A percentile compares a stretch with the other conserved stretches of the same genome.
Evolutionary conservation across 1,140 invertebrate species (phyloP).

Genomic region (Hylaeus volcanicus): DNA sequence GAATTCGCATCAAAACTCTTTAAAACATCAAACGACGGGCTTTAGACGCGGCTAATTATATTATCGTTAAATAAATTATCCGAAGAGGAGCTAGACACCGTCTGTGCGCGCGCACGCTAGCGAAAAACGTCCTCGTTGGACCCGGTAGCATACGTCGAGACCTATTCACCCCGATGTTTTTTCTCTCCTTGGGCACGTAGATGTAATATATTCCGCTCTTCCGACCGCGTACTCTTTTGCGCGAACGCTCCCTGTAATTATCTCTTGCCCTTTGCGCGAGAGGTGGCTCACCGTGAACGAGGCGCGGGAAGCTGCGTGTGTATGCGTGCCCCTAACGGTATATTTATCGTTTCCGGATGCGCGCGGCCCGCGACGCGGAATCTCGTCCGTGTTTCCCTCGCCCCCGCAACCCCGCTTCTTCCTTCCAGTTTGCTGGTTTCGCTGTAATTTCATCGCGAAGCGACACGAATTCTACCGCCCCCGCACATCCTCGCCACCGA

Average conservation of each 20-base stretch:
- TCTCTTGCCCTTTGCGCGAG: slow-evolving; percentile 46
- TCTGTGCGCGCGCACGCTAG: not conserved
- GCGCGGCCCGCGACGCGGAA: slow-evolving; percentile 38
- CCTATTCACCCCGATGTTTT: slow-evolving; percentile 42
- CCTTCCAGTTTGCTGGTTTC: slow-evolving; percentile 8
- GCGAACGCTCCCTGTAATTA: slow-evolving; percentile 47
- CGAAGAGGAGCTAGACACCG: not conserved
- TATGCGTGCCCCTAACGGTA: slow-evolving; percentile 33
- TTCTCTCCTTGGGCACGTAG: slow-evolving; percentile 22
- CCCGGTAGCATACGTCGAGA: slow-evolving; percentile 8
- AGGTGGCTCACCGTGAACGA: slow-evolving; percentile 17
- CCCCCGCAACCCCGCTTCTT: not conserved
- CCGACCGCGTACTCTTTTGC: slow-evolving; percentile 21
- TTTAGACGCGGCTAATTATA: not conserved
- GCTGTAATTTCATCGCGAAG: slow-evolving; percentile 1
- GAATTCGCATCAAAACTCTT: not conserved
- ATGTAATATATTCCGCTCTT: slow-evolving; percentile 53
- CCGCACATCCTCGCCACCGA: not conserved
- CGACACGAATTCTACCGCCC: not conserved
- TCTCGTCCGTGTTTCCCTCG: not conserved
- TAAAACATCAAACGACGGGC: not conserved
- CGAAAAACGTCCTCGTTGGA: not conserved
- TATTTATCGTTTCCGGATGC: slow-evolving; percentile 69
- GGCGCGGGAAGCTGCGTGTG: slow-evolving; percentile 14
- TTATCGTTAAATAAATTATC: slow-evolving; percentile 14